phyloP scores from a whole-genome alignment of 2,797 vertebrate genomes.

The Anniella stebbinsi region DNA sequence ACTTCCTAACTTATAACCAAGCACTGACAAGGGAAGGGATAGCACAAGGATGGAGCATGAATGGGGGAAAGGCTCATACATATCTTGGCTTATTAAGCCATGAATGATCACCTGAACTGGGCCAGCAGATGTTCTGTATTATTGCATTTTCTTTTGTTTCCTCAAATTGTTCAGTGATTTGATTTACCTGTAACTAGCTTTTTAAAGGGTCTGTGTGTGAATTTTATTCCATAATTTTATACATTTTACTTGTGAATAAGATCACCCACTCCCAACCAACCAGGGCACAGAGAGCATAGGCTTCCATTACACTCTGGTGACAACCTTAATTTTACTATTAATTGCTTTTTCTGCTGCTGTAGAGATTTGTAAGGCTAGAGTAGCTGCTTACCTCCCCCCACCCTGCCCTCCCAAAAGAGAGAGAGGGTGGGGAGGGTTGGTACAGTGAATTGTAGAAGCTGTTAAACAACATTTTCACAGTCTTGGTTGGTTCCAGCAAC shows the following conservation, averaged over 20 bases:
- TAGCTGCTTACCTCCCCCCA: not conserved
- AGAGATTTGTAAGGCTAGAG: slow-evolving; percentile 9
- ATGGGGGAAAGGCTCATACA: not conserved
- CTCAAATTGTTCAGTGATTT: not conserved
- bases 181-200: not conserved
- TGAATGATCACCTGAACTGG: not conserved
- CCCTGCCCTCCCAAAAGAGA: not conserved
- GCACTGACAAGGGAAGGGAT: not conserved
- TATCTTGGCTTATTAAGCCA: not conserved
- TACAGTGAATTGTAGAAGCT: not conserved
- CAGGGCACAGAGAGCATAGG: not conserved
- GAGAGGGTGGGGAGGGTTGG: not conserved
- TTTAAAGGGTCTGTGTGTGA: not conserved
- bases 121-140: not conserved
- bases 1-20: not conserved
- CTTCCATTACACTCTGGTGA: not conserved
- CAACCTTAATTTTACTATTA: not conserved
- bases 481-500: slow-evolving; percentile 19
- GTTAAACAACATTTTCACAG: slow-evolving; percentile 41
- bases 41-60: not conserved
- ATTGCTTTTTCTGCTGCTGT: not conserved
- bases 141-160: not conserved
- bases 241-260: not conserved
- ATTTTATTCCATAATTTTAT: slow-evolving; percentile 23
- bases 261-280: not conserved